These are phyloP conservation scores for Beris chalybata DNA, from an alignment of 2,888 invertebrate species.

Conservation along the genomic window DNA sequence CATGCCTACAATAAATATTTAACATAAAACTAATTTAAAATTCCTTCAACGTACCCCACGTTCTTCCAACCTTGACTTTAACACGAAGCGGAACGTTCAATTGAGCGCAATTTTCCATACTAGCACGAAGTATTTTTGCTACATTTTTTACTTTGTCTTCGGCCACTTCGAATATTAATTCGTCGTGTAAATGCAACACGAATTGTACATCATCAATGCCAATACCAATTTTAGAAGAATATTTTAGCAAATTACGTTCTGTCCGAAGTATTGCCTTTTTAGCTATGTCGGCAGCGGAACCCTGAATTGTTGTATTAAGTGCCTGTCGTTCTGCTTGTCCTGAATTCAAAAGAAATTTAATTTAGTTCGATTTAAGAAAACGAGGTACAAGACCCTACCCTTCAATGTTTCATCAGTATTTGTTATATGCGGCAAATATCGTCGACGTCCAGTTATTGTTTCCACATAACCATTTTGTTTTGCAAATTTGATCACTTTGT, in stretches of 20 bases:
- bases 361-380: too few relatives aligned
- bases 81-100: constrained; percentile 84
- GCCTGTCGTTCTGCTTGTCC: constrained; percentile 94
- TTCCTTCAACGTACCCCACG: constrained; percentile 69
- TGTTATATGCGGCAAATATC: constrained; percentile 76
- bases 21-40: constrained; percentile 1
- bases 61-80: constrained; percentile 77
- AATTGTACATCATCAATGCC: constrained; percentile 60
- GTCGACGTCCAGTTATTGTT: constrained; percentile 77
- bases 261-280: constrained; percentile 87
- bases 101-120: constrained; percentile 78
- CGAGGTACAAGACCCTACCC: constrained; percentile 57
- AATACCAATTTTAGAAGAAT: constrained; percentile 33
- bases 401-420: constrained; percentile 62
- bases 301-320: constrained; percentile 93
- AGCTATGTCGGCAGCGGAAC: constrained; percentile 94
- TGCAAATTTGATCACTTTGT: constrained; percentile 64
- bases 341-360: constrained; percentile 46
- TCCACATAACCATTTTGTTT: constrained; percentile 75
- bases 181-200: constrained; percentile 93
- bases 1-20: background rate
- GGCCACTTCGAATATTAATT: constrained; percentile 88
- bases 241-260: constrained; percentile 60
- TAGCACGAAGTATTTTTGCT: constrained; percentile 66
- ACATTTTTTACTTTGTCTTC: constrained; percentile 61